phyloP scores from a whole-genome alignment of 2,113 vertebrate species.

The Trematomus loennbergii region DNA sequence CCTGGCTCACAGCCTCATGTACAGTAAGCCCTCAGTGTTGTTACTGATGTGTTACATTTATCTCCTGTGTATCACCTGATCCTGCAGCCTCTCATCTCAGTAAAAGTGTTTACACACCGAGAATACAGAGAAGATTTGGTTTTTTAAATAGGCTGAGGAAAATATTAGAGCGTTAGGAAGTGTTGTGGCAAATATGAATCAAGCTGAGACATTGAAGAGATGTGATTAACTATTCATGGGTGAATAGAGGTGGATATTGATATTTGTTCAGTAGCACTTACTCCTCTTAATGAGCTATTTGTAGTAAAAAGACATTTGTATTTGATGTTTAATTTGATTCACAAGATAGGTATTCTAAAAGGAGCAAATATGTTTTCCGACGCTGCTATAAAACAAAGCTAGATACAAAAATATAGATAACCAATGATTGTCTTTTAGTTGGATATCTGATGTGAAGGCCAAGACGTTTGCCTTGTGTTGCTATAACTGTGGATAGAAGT shows the following conservation, averaged over 20 bases:
- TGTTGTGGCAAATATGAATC: neutral
- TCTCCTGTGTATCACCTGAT: slow-evolving; percentile 23
- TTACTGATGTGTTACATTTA: slow-evolving; percentile 34
- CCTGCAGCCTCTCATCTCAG: neutral
- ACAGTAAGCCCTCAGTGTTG: slow-evolving; percentile 2
- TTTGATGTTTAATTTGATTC: no score
- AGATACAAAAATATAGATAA: no score
- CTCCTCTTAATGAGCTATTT: neutral
- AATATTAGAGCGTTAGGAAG: neutral
- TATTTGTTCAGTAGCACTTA: neutral
- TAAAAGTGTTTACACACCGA: no score
- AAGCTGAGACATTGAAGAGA: neutral
- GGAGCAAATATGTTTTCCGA: neutral
- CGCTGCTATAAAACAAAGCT: no score
- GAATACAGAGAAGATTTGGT: no score
- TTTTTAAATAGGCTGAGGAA: no score
- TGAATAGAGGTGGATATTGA: neutral
- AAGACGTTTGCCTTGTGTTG: no score
- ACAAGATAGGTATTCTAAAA: neutral
- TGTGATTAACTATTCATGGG: neutral
- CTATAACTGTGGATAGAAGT: no score
- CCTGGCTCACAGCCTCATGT: slow-evolving; percentile 7
- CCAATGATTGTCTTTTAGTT: no score
- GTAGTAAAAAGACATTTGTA: neutral
- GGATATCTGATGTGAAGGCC: no score